A percentile compares a stretch with the other conserved stretches of the same genome.
Evolutionary conservation across 1,140 invertebrate genomes (phyloP).

Genomic region (Muscidifurax raptorellus): DNA sequence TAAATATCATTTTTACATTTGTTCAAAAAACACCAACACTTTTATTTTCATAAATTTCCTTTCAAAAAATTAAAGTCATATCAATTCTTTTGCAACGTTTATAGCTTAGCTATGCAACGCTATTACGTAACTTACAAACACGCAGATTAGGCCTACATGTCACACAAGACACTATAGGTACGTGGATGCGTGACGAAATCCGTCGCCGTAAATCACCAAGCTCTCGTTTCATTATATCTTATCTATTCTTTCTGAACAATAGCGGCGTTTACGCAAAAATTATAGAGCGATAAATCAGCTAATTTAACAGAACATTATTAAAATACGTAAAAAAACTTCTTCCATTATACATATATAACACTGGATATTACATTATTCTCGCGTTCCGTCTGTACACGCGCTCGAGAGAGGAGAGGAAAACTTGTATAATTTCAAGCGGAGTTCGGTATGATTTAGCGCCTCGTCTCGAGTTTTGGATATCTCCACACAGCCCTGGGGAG

Average conservation of each 20-base stretch:
- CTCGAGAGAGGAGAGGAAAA: slow-evolving; percentile 48
- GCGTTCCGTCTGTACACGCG: slow-evolving; percentile 29
- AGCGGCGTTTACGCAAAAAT: background rate
- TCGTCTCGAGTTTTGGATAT: slow-evolving; percentile 35
- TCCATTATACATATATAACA: background rate
- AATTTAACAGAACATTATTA: background rate
- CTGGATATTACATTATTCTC: slow-evolving; percentile 19
- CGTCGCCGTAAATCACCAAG: too few species aligned
- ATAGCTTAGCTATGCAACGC: background rate
- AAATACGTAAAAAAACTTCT: background rate
- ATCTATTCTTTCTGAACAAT: background rate
- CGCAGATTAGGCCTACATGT: too few species aligned
- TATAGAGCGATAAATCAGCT: background rate
- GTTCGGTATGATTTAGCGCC: slow-evolving; percentile 57
- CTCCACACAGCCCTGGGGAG: background rate
- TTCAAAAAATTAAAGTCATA: too few species aligned
- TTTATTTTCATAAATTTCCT: background rate
- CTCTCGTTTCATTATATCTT: background rate
- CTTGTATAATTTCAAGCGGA: slow-evolving; percentile 55
- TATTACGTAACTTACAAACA: background rate
- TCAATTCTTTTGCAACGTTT: background rate
- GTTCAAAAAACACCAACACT: too few species aligned
- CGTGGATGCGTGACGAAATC: too few species aligned
- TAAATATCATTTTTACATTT: too few species aligned
- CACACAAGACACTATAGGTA: too few species aligned